These are phyloP conservation scores for Saturnia japonica DNA, from an alignment of 2,888 invertebrate species.

Conservation along the genomic window DNA sequence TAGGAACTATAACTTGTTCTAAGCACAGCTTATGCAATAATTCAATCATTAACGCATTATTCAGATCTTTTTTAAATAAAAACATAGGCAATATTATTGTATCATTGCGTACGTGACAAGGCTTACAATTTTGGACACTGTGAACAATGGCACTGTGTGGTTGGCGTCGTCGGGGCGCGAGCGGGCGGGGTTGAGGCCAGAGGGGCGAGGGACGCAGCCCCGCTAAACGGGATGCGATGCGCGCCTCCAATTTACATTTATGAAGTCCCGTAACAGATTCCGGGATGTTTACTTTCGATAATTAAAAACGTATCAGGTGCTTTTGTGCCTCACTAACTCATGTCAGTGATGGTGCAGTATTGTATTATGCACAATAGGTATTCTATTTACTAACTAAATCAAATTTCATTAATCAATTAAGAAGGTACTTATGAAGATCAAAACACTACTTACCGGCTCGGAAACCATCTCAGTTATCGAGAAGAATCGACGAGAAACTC, in stretches of 20 bases:
- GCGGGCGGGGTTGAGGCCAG: slow-evolving; percentile 31
- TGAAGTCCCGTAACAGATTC: slow-evolving; percentile 79
- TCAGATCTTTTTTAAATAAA: not conserved
- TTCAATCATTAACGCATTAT: not conserved
- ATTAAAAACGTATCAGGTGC: slow-evolving; percentile 76
- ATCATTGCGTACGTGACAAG: not conserved
- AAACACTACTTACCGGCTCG: too few relatives aligned
- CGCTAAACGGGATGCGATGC: slow-evolving; percentile 77
- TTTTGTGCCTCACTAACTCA: slow-evolving; percentile 26
- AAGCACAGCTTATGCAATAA: not conserved
- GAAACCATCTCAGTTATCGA: too few relatives aligned
- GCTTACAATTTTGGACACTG: slow-evolving; percentile 6
- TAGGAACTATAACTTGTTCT: not conserved
- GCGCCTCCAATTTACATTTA: slow-evolving; percentile 80
- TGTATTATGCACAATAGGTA: not conserved
- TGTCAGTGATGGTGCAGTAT: not conserved
- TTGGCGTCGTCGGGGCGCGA: slow-evolving; percentile 26
- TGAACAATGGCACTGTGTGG: slow-evolving; percentile 12
- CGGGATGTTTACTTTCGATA: slow-evolving; percentile 78
- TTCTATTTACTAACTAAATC: not conserved
- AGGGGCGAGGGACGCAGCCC: slow-evolving; percentile 39
- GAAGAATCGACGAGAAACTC: too few relatives aligned
- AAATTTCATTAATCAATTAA: too few relatives aligned
- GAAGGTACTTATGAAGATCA: too few relatives aligned
- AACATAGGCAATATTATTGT: not conserved